Base-by-base conservation (phyloP, 2,797 vertebrate species). In the Leptoclinus maculatus region DNA sequence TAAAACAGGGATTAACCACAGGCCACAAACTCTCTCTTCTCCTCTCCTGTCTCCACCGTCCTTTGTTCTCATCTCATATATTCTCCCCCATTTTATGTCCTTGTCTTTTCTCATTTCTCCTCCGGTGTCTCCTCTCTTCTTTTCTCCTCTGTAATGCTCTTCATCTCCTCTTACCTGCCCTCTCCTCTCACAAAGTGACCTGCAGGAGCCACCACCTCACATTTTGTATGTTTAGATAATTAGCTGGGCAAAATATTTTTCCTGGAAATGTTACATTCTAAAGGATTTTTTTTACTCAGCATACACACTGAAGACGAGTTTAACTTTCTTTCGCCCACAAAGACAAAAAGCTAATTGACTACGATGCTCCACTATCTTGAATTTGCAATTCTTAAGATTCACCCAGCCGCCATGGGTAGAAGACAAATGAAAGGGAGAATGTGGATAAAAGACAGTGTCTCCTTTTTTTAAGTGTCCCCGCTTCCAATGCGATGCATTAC, bases 401-500 rank as follows among this genome's bases (percentile, higher is more conserved):
- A 76, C 32, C 67, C 68, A 78, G 78, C 59, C 17, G 53, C 57
- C n/a, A 3, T 60, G 85, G 65, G 76, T 87, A 88, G 70, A 91
- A 91, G 84, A 91, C 86, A 91, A 90, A 90, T 79, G 75, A 91
- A 93, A 92, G 79, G 76, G 75, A 87, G 74, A 76, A 88, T 68
- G 74, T 36, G 70, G 66, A 47, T 66, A 69, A 88, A 88, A 87
- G 80, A 84, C 76, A 83, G 32, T 51, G 71, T 83, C 83, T 92
- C 57, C 86, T 90, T 93, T 90, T 93, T 93, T 94, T 84, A 91
- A 91, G 89, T 83, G 89, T 91, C 90, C 80, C 84, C 32, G 83
- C 87, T 90, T 93, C 93, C 92, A 93, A 88, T 91, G 91, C 86
- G 90, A 91, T 91, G 88, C 87, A 90, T 93, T 89, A 92, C 76